phyloP scores from a whole-genome alignment of 2,113 vertebrate genomes.

The Tyto alba region DNA sequence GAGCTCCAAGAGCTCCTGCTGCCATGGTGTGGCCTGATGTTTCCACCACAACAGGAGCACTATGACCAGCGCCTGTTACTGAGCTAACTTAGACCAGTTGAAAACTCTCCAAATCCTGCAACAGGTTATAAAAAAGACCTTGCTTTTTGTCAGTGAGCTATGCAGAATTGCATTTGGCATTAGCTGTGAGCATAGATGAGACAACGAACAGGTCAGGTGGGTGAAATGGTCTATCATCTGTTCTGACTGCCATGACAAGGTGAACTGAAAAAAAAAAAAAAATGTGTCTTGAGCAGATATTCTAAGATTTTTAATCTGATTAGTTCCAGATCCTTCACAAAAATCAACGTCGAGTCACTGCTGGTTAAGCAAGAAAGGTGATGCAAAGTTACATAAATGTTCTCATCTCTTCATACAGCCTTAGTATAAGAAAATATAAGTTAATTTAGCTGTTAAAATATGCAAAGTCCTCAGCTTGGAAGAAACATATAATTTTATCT shows the following conservation, averaged over 20 bases:
- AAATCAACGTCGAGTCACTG: background rate
- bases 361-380: slow-evolving; percentile 28
- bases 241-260: background rate
- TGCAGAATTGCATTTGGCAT: background rate
- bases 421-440: background rate
- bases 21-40: background rate
- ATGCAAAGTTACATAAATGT: background rate
- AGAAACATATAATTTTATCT: slow-evolving; percentile 20
- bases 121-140: background rate
- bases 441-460: slow-evolving; percentile 25
- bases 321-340: background rate
- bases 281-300: background rate
- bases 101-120: background rate
- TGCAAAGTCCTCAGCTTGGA: background rate
- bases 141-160: background rate
- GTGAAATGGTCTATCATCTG: background rate
- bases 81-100: background rate
- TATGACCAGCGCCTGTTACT: background rate
- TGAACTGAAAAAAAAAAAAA: background rate
- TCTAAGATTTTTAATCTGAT: background rate
- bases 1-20: background rate
- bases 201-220: background rate
- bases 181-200: background rate
- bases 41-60: background rate
- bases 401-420: background rate